Evolutionary conservation across 1,140 invertebrate genomes (phyloP).

Genomic region (Zaprionus lachaisei): DNA sequence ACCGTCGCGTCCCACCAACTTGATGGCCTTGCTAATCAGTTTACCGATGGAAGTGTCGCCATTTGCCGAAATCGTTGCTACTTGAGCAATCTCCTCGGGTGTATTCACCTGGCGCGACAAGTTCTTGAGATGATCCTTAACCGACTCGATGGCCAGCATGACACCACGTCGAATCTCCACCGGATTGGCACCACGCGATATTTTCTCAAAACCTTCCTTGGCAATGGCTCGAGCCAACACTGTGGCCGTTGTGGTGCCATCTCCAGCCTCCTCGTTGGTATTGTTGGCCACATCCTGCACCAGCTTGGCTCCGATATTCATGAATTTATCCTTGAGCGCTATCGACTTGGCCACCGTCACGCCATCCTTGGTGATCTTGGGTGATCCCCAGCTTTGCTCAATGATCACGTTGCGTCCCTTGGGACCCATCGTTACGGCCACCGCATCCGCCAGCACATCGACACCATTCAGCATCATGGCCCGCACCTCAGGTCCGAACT

Average conservation of each 20-base stretch:
- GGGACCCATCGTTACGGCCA: slow-evolving; percentile 99
- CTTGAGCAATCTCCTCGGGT: slow-evolving; percentile 99
- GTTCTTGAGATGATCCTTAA: slow-evolving; percentile 94
- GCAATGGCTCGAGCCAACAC: slow-evolving; percentile 98
- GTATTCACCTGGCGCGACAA: slow-evolving; percentile 98
- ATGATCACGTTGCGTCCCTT: slow-evolving; percentile 99
- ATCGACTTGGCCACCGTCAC: slow-evolving; percentile 99
- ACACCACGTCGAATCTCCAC: slow-evolving; percentile 98
- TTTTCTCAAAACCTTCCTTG: slow-evolving; percentile 99
- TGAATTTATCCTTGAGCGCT: slow-evolving; percentile 99
- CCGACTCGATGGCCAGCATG: slow-evolving; percentile 97
- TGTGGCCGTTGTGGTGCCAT: slow-evolving; percentile 99
- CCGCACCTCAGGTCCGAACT: slow-evolving; percentile 98
- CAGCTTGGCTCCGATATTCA: slow-evolving; percentile 99
- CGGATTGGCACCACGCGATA: slow-evolving; percentile 99
- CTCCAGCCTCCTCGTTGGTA: slow-evolving; percentile 99
- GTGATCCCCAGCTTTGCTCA: slow-evolving; percentile 99
- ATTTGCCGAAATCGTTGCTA: slow-evolving; percentile 99
- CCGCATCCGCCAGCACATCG: slow-evolving; percentile 98
- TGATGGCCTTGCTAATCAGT: slow-evolving; percentile 99
- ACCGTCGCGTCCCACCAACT: slow-evolving; percentile 97
- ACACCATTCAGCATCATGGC: slow-evolving; percentile 99
- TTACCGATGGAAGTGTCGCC: slow-evolving; percentile 96
- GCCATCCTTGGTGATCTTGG: slow-evolving; percentile 99
- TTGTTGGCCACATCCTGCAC: slow-evolving; percentile 99